Base-by-base conservation (phyloP, 2,888 invertebrate species). In the Macaria notata region DNA sequence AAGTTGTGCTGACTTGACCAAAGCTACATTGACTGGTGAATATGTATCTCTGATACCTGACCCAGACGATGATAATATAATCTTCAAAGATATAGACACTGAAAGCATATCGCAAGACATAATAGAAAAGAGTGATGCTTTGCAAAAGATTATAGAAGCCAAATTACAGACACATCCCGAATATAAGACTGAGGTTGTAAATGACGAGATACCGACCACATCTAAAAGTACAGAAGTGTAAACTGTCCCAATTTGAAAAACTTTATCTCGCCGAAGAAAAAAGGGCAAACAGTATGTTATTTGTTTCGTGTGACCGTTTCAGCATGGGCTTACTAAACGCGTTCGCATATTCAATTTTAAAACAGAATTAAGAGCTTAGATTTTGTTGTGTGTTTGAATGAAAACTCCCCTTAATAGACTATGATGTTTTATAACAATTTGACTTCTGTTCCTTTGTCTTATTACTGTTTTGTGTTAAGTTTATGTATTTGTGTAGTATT, bases 221-320 rank as follows among this genome's bases (percentile, higher is more conserved):
- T 88, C 91, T 33, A 91, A 88, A 78, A 88, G 83, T 72, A 92
- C 92, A 63, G 92, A 92, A 61, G 92, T 92, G 42, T 92, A 78
- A 79, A 68, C 68, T 61, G 65, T 73, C 68, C 73, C 58, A 58
- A 67, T 67, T 56, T 70, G 75, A 78, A 62, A 66, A 70, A 74
- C 73, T 70, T 75, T 69, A 72, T 62, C 68, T 31, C 4, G 65
- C 65, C 69, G 68, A 72, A 69, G 81, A 75, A 76, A 67, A 66
- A 65, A 65, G 64, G 66, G 68, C 65, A 66, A 79, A 82, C 83
- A 86, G 89, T 89, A 90, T 88, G 88, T 89, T 83, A 69, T 78
- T 79, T 65, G 72, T 78, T 78, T 75, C 73, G 72, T 70, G 69
- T 80, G 73, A 69, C 71, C 72, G 59, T 49, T 59, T 59, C 46